Evolutionary conservation across 2,113 vertebrate genomes (phyloP), one percentile per base, ranked within the genome.

Genomic region (Xiphophorus hellerii): DNA sequence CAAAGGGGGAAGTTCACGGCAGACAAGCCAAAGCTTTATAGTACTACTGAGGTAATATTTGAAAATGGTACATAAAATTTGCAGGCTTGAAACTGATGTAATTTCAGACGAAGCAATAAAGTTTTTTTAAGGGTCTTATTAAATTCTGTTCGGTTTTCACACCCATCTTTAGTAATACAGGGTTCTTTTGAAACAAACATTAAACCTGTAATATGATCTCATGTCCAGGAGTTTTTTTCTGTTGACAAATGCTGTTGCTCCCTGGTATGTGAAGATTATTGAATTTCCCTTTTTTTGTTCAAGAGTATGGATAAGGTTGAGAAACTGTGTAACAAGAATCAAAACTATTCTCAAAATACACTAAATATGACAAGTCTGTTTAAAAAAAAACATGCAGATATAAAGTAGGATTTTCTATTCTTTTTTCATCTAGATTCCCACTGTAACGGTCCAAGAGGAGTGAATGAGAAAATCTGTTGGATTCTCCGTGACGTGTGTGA

Each of bases 361-460:
- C 22, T 66, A 65, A 76, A 63, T 66, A 69, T 30, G 66, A 54
- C 39, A 78, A 73, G 48, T 77, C 61, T 7, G 48, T 31, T 73
- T 35, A 60, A 69, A 15, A 35, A 1, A 67, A 27, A 31, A 66
- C 1, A 11, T n/a, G 3, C 6, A 27, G 4, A 20, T 27, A 29
- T 25, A 42, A 8, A 31, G 69, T 29, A 2, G 37, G 69, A 76
- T 6, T 17, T 63, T 61, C 13, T 65, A 48, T 37, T 8, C 70
- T 42, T 69, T 37, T 39, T 27, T 66, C 2, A 28, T 70, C 6
- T 20, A 66, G 37, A 37, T 82, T 84, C 61, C 80, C 54, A 63
- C 76, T 83, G 74, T n/a, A 58, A 48, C 48, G 37, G 37, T 82
- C 74, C 69, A 78, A 51, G 37, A 78, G n/a, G 74, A 69, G 54